Percentiles rank a stretch among this genome's conserved stretches.
These are phyloP conservation scores for Temnothorax curvispinosus DNA, from an alignment of 1,140 invertebrate species.

Conservation along the genomic window DNA sequence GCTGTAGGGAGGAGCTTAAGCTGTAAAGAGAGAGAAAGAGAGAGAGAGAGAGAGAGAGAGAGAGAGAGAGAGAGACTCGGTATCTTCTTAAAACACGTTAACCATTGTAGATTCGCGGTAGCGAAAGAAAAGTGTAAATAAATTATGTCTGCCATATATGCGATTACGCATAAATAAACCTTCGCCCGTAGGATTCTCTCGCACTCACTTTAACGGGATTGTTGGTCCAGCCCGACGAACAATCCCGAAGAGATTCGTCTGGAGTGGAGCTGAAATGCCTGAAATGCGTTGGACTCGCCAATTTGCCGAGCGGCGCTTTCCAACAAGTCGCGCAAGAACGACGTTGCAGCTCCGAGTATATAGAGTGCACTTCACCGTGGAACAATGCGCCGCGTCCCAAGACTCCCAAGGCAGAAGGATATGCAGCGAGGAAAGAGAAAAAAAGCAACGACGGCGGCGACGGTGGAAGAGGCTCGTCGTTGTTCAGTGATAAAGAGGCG, in stretches of 20 bases:
- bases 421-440: slow-evolving; percentile 3
- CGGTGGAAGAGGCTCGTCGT: slow-evolving; percentile 29
- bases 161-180: not conserved
- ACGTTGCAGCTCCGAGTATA: slow-evolving; percentile 10
- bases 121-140: not conserved
- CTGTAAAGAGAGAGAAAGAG: not conserved
- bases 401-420: slow-evolving; percentile 23
- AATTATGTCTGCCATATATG: not conserved
- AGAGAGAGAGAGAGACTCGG: not conserved
- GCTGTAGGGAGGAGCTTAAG: not conserved
- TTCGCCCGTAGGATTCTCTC: not conserved
- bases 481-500: slow-evolving; percentile 57
- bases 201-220: not conserved
- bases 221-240: not conserved
- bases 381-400: slow-evolving; percentile 48
- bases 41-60: not conserved
- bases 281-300: slow-evolving; percentile 9
- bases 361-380: slow-evolving; percentile 56
- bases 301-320: slow-evolving; percentile 25
- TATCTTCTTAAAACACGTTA: not conserved
- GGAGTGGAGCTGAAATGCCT: not conserved
- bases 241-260: slow-evolving; percentile 14
- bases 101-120: too few species aligned
- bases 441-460: not conserved
- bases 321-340: slow-evolving; percentile 32